Evolutionary conservation across 2,113 vertebrate genomes (phyloP).

Genomic region (Porphyrio hochstetteri): DNA sequence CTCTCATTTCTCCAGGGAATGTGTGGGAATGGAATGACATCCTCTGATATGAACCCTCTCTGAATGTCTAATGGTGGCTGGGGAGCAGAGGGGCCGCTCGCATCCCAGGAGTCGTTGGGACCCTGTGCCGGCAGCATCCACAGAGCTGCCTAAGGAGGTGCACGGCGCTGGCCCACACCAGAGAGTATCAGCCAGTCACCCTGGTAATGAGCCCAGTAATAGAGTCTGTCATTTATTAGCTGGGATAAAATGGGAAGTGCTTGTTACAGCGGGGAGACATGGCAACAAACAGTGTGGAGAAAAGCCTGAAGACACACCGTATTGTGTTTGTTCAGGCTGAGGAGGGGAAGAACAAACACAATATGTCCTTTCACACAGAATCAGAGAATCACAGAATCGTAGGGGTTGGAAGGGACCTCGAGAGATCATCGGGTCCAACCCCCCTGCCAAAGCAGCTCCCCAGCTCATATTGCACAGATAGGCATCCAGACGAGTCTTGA

Average conservation of each 20-base stretch:
- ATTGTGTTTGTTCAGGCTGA: not conserved
- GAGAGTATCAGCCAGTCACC: not conserved
- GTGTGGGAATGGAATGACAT: conserved; percentile 42
- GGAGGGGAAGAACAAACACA: not conserved
- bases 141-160: not conserved
- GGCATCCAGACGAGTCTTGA: no score
- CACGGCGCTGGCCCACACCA: accelerated
- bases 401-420: no score
- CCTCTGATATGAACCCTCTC: not conserved
- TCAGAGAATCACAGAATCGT: no score
- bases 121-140: accelerated
- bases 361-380: not conserved
- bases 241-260: not conserved
- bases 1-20: conserved; percentile 26
- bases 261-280: not conserved
- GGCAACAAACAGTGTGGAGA: not conserved
- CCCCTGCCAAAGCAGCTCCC: no score
- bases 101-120: not conserved
- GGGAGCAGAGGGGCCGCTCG: not conserved
- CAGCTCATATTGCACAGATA: no score
- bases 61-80: not conserved
- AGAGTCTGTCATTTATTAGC: not conserved
- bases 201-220: not conserved
- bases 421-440: no score
- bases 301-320: not conserved